Evolutionary conservation across 1,140 invertebrate species (phyloP), one percentile per base, ranked within the genome.

Genomic region (Leucophenga varia): DNA sequence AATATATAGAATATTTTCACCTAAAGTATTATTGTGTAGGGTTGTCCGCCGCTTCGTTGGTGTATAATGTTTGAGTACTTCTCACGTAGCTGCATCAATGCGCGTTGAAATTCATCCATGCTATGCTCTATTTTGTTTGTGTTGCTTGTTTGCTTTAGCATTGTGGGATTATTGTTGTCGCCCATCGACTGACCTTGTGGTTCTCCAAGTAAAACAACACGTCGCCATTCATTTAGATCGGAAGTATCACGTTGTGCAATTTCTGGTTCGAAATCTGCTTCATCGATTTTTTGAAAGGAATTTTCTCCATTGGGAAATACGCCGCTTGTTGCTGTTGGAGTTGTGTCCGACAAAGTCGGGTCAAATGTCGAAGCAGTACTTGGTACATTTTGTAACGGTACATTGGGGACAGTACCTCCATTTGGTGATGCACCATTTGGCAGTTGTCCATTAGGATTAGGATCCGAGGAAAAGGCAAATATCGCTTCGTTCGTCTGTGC

Each of bases 71-170:
- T 42, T 10, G 63, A 50, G 39, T 67, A 67, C 18, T 67, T 67
- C 17, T 67, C 64, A 20, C 61, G 51, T 10, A 67, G 43, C 38
- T 67, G 59, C 9, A 55, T 54, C 19, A 67, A 39, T 3, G 63
- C 63, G 0, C 54, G 50, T 19, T 67, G 63, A 10, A 67, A 67
- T 36, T 47, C 63, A 18, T 67, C 64, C 64, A 67, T 52, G 56
- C 54, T 67, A 39, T 8, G 59, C 34, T 52, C 63, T 20, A 67
- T 25, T 28, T 61, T 46, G 7, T 41, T 59, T 14, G 49, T 17
- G 37, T 20, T 47, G 17, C 17, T n/a, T 22, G 10, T n/a, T n/a
- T n/a, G 55, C 12, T 55, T 47, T 2, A 31, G 3, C 13, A 17
- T 17, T 17, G 9, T 16, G 3, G n/a, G n/a, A 3, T 5, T 37